Evolutionary conservation across 23 tunicate genomes (phyloP), one percentile per base, ranked within the genome.

Genomic region (Ciona savignyi): DNA sequence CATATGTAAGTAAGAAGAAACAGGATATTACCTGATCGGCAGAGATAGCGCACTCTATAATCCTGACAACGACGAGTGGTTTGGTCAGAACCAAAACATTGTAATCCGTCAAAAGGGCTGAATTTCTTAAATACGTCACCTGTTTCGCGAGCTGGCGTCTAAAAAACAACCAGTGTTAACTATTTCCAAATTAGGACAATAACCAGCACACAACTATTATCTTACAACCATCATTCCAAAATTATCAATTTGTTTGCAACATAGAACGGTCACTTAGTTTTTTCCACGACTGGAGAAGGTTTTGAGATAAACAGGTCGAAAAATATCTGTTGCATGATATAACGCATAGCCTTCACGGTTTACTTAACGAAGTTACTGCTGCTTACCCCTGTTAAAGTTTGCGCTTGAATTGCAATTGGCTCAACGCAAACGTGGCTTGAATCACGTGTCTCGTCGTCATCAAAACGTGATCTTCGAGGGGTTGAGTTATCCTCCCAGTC

Each of bases 331-430:
- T n/a, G n/a, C n/a, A n/a, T n/a, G n/a, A n/a, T n/a, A n/a, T n/a
- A n/a, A n/a, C n/a, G n/a, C n/a, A n/a, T n/a, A n/a, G n/a, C n/a
- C n/a, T n/a, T n/a, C n/a, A n/a, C n/a, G n/a, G n/a, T n/a, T n/a
- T n/a, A n/a, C n/a, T n/a, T n/a, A n/a, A n/a, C n/a, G n/a, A n/a
- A n/a, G n/a, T n/a, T n/a, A n/a, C n/a, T n/a, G n/a, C 63, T 73
- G 28, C 78, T 74, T 62, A 74, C 78, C 69, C 78, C 69, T 31
- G 26, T 4, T 27, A 30, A 2, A 4, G 98, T 80, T 27, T 86
- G 81, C 3, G 76, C 98, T 70, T 92, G 98, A 4, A 92, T 92
- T 2, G 86, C 90, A 33, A 92, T 66, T 29, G 98, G 98, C 71
- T 77, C 73, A 24, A 63, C 56, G 70, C 98, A 92, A 6, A 66